Conservation (phyloP, 2,113 vertebrate genomes). For the Paratilapia polleni region DNA sequence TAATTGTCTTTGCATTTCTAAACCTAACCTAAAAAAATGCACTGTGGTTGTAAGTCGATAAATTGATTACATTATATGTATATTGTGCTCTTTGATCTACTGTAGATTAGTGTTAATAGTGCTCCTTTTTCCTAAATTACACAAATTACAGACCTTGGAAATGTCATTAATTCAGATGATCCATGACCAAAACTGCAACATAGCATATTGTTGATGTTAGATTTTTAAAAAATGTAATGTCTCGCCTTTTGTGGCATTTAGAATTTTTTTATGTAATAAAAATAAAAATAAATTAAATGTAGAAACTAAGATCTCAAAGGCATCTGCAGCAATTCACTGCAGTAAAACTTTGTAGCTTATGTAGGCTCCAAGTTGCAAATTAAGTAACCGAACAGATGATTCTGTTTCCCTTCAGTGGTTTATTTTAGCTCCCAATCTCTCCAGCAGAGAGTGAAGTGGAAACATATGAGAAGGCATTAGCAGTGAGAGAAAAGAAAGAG, state of each 20-base stretch:
- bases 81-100: background rate
- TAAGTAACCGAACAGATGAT: conserved; percentile 18
- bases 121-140: background rate
- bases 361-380: background rate
- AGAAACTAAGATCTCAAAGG: background rate
- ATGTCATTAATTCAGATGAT: background rate
- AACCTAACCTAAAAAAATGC: background rate
- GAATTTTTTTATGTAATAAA: background rate
- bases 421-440: conserved; percentile 2
- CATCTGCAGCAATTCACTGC: background rate
- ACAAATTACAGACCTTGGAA: background rate
- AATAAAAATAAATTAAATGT: too few relatives aligned
- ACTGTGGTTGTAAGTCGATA: background rate
- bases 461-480: background rate
- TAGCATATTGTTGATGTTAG: background rate
- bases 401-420: conserved; percentile 18
- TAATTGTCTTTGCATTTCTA: background rate
- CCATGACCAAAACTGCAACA: background rate
- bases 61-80: background rate
- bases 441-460: background rate
- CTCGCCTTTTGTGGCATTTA: background rate
- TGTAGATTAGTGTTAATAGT: background rate
- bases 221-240: background rate
- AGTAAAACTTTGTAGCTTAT: background rate
- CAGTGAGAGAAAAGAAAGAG: background rate